Evolutionary conservation across 2,113 vertebrate genomes (phyloP).

Genomic region (Spizaetus ornatus): DNA sequence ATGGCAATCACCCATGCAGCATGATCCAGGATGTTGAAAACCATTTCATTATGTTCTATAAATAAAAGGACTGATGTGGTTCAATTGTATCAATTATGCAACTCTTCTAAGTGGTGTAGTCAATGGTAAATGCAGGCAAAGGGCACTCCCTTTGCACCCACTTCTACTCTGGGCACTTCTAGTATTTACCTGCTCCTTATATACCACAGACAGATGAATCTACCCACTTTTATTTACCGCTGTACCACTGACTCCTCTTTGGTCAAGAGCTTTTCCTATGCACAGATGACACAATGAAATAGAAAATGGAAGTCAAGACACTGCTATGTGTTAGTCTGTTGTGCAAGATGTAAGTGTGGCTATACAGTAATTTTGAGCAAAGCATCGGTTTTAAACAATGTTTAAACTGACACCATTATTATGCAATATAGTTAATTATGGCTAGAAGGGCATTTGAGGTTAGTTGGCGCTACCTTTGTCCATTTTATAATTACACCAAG

Average conservation of each 20-base stretch:
- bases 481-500: slow-evolving; percentile 45
- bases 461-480: slow-evolving; percentile 52
- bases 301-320: slow-evolving; percentile 44
- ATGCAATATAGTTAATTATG: slow-evolving; percentile 57
- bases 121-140: slow-evolving; percentile 27
- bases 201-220: slow-evolving; percentile 27
- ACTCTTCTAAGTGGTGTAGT: slow-evolving; percentile 39
- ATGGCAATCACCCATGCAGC: slow-evolving; percentile 28
- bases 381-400: slow-evolving; percentile 34
- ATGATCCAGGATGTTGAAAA: slow-evolving; percentile 43
- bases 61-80: slow-evolving; percentile 57
- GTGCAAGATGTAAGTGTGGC: slow-evolving; percentile 35
- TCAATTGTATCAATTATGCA: slow-evolving; percentile 65
- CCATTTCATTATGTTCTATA: slow-evolving; percentile 64
- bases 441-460: slow-evolving; percentile 48
- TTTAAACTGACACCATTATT: slow-evolving; percentile 57
- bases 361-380: slow-evolving; percentile 23
- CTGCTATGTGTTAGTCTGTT: background rate
- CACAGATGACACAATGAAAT: background rate
- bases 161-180: background rate
- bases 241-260: slow-evolving; percentile 7
- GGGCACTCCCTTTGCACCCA: slow-evolving; percentile 45
- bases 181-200: slow-evolving; percentile 1
- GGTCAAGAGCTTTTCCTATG: slow-evolving; percentile 24
- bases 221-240: slow-evolving; percentile 4